These are phyloP conservation scores for Coelopa pilipes DNA, from an alignment of 2,888 invertebrate genomes.

Conservation along the genomic window DNA sequence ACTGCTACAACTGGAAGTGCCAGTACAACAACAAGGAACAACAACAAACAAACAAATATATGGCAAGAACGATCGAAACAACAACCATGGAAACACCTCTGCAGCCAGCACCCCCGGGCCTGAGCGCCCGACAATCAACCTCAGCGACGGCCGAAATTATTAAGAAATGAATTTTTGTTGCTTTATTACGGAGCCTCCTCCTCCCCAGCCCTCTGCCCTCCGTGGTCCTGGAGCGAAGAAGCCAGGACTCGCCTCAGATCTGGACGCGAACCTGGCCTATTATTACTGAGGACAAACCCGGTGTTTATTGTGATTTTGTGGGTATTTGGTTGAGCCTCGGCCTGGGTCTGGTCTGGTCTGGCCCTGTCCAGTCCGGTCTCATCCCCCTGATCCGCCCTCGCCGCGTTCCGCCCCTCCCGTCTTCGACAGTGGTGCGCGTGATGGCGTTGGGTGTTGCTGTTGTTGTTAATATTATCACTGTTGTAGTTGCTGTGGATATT, in stretches of 20 bases:
- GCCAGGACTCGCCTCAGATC: not conserved
- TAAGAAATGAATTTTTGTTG: slow-evolving; percentile 46
- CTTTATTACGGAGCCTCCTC: slow-evolving; percentile 40
- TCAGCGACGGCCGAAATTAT: slow-evolving; percentile 34
- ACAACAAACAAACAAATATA: too few species aligned
- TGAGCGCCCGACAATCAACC: not conserved
- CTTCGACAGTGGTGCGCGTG: not conserved
- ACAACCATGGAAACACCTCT: not conserved
- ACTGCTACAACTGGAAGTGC: not conserved
- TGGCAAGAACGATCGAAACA: too few species aligned
- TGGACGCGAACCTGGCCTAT: slow-evolving; percentile 10
- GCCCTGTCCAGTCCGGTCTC: not conserved
- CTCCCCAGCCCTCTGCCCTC: not conserved
- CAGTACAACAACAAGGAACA: not conserved
- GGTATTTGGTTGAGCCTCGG: not conserved
- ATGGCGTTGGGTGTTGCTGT: slow-evolving; percentile 38
- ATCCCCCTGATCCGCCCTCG: not conserved
- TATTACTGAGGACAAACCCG: slow-evolving; percentile 43
- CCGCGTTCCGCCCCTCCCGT: not conserved
- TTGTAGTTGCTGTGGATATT: slow-evolving; percentile 14
- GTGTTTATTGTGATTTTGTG: slow-evolving; percentile 16
- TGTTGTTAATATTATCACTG: slow-evolving; percentile 23
- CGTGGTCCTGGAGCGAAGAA: not conserved
- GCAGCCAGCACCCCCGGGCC: not conserved
- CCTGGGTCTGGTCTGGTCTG: not conserved